Evolutionary conservation across 1,140 invertebrate genomes (phyloP).

Genomic region (Calephelis virginiensis): DNA sequence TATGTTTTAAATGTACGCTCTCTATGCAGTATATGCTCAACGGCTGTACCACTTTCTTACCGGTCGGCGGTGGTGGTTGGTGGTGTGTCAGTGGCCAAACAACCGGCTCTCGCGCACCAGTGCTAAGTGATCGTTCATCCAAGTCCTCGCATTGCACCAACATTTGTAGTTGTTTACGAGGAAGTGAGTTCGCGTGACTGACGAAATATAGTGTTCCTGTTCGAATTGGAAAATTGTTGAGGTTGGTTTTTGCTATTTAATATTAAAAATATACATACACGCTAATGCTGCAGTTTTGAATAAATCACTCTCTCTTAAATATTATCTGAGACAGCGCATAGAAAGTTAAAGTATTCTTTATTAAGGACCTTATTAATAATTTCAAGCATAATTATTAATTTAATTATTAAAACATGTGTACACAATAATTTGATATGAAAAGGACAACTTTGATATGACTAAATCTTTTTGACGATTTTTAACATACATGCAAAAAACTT

Average conservation of each 20-base stretch:
- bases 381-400: too few relatives aligned
- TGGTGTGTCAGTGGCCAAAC: slow-evolving; percentile 12
- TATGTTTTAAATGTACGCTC: neutral
- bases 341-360: too few relatives aligned
- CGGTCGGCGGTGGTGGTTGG: slow-evolving; percentile 13
- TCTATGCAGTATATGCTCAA: neutral
- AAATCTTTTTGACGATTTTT: too few relatives aligned
- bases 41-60: slow-evolving; percentile 14
- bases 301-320: too few relatives aligned
- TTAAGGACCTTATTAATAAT: too few relatives aligned
- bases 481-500: too few relatives aligned
- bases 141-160: slow-evolving; percentile 8
- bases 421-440: too few relatives aligned
- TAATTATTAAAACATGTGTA: too few relatives aligned
- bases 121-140: slow-evolving; percentile 16
- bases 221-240: slow-evolving; percentile 16
- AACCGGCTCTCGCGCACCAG: slow-evolving; percentile 16
- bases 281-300: too few relatives aligned
- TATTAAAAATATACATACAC: neutral
- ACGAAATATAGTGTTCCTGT: slow-evolving; percentile 6
- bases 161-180: slow-evolving; percentile 15
- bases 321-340: too few relatives aligned
- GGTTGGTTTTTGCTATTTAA: slow-evolving; percentile 4
- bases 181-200: slow-evolving; percentile 9
- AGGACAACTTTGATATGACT: too few relatives aligned